Conservation (phyloP, 2,113 vertebrate species). For the Catharus fuscescens region DNA sequence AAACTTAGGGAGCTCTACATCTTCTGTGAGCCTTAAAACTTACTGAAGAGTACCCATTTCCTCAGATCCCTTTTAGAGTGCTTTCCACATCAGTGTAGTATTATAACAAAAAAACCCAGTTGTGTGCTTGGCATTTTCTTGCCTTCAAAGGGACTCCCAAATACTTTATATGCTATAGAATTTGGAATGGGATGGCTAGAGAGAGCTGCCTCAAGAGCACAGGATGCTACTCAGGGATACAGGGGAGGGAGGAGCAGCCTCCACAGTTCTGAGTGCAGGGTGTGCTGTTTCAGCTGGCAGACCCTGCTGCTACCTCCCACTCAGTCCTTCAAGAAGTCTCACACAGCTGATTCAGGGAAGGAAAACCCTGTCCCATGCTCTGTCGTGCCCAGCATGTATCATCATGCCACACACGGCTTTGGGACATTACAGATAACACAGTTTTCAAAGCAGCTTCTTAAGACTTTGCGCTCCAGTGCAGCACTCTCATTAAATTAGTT, state of each 20-base stretch:
- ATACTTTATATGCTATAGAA: not conserved
- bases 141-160: not conserved
- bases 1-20: not conserved
- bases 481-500: not conserved
- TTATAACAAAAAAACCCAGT: not conserved
- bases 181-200: not conserved
- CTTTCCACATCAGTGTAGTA: not conserved
- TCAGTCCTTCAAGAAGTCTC: not conserved
- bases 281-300: not conserved
- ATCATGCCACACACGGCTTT: accelerated
- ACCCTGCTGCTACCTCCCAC: not conserved
- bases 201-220: not conserved
- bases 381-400: accelerated
- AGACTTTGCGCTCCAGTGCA: not conserved
- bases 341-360: not conserved
- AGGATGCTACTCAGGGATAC: not conserved
- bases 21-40: not conserved
- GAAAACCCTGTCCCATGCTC: accelerated
- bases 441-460: not conserved
- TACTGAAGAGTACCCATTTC: not conserved
- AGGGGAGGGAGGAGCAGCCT: not conserved
- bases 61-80: not conserved
- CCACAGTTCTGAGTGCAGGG: not conserved
- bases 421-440: not conserved
- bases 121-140: not conserved